Conservation (phyloP, 1,140 invertebrate species). For the Caerostris extrusa region DNA sequence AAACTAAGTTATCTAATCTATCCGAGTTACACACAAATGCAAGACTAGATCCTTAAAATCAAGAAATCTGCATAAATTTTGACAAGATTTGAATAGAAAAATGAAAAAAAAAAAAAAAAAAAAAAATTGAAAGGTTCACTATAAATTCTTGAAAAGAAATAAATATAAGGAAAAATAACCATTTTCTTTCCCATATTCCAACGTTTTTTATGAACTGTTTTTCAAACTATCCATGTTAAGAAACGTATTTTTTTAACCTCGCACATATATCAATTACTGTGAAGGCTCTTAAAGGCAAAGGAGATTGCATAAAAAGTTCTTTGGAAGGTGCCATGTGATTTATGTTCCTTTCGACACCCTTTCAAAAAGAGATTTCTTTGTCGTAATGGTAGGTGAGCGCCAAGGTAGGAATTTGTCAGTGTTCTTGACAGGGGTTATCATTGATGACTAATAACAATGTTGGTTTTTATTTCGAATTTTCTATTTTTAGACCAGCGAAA, state of each 20-base stretch:
- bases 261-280: slow-evolving; percentile 42
- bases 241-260: slow-evolving; percentile 39
- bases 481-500: slow-evolving; percentile 53
- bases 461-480: neutral
- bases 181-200: slow-evolving; percentile 20
- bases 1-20: no score
- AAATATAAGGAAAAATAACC: neutral
- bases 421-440: slow-evolving; percentile 59
- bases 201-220: neutral
- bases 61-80: no score
- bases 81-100: no score
- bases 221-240: neutral
- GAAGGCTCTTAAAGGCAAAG: slow-evolving; percentile 33
- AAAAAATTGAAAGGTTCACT: no score
- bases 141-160: neutral
- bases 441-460: slow-evolving; percentile 49
- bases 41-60: no score
- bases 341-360: slow-evolving; percentile 31
- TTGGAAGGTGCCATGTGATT: slow-evolving; percentile 25
- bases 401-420: slow-evolving; percentile 62
- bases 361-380: slow-evolving; percentile 7
- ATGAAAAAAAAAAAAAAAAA: no score
- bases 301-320: slow-evolving; percentile 49
- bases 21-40: no score
- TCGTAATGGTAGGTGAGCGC: slow-evolving; percentile 53